These are phyloP conservation scores for Slavum lentiscoides DNA, from an alignment of 2,888 invertebrate genomes.

Conservation along the genomic window DNA sequence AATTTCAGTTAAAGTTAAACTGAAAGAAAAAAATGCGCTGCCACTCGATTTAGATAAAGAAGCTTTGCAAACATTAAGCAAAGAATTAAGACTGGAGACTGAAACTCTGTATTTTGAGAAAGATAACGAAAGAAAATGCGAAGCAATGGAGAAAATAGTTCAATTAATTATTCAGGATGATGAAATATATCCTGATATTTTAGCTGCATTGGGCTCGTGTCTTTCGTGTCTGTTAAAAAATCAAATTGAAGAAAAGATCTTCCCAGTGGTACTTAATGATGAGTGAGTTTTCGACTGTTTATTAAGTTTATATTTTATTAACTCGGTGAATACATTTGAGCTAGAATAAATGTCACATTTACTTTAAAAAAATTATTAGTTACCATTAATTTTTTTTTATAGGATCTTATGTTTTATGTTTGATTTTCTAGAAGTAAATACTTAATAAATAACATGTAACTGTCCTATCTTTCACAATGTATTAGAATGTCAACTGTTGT, in stretches of 20 bases:
- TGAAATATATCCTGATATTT: constrained; percentile 66
- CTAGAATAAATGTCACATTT: background rate
- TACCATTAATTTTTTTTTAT: too few species aligned
- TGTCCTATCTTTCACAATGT: too few species aligned
- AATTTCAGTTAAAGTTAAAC: constrained; percentile 53
- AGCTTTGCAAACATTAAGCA: constrained; percentile 43
- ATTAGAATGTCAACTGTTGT: too few species aligned
- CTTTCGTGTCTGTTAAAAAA: constrained; percentile 65
- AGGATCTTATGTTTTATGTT: too few species aligned
- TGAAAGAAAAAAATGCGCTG: constrained; percentile 52
- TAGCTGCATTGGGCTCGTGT: constrained; percentile 65
- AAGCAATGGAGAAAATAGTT: constrained; percentile 68
- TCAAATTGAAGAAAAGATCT: constrained; percentile 62
- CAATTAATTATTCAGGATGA: constrained; percentile 67
- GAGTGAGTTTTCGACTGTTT: constrained; percentile 59
- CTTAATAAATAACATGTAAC: too few species aligned
- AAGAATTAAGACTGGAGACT: constrained; percentile 53
- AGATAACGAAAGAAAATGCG: constrained; percentile 61
- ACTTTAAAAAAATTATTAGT: too few species aligned
- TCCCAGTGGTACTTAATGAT: constrained; percentile 62
- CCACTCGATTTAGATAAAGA: constrained; percentile 41
- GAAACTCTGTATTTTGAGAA: constrained; percentile 53
- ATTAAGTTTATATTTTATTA: background rate
- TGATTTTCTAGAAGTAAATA: too few species aligned
- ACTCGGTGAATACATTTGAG: background rate